A percentile compares a stretch with the other conserved stretches of the same genome.
Conservation (phyloP, 2,797 vertebrate species). For the Syngnathus rostellatus region DNA sequence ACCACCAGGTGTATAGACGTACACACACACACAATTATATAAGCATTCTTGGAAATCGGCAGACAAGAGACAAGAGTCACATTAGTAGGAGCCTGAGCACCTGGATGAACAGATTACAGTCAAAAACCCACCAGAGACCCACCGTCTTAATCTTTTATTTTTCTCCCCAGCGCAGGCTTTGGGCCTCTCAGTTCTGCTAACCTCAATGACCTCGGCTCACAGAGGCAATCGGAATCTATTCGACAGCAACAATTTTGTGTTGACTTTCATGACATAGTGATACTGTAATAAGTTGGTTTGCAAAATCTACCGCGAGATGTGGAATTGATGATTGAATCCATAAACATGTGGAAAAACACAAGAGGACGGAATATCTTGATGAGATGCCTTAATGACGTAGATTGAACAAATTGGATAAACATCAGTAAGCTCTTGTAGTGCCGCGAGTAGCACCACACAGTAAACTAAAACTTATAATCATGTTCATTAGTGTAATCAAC, state of each 20-base stretch:
- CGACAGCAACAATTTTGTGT: not conserved
- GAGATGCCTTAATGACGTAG: not conserved
- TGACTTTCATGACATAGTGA: not conserved
- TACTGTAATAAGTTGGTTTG: not conserved
- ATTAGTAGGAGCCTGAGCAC: slow-evolving; percentile 62
- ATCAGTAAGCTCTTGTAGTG: not conserved
- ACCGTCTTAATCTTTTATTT: slow-evolving; percentile 53
- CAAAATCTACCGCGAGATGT: too few species aligned
- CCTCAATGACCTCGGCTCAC: slow-evolving; percentile 46
- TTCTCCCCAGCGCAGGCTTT: slow-evolving; percentile 41
- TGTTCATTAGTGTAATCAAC: not conserved
- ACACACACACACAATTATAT: slow-evolving; percentile 46
- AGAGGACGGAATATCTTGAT: not conserved
- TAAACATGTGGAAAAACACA: not conserved
- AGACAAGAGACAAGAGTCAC: slow-evolving; percentile 55
- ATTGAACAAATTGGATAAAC: not conserved
- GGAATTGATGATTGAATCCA: not conserved
- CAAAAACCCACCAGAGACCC: slow-evolving; percentile 60
- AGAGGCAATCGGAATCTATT: slow-evolving; percentile 10
- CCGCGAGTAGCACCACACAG: not conserved
- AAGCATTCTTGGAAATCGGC: slow-evolving; percentile 62
- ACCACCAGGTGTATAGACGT: not conserved
- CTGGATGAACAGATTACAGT: slow-evolving; percentile 65
- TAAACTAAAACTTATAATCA: not conserved
- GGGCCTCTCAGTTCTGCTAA: slow-evolving; percentile 32